These are phyloP conservation scores for Diachasma alloeum DNA, from an alignment of 1,140 invertebrate species.

Conservation along the genomic window DNA sequence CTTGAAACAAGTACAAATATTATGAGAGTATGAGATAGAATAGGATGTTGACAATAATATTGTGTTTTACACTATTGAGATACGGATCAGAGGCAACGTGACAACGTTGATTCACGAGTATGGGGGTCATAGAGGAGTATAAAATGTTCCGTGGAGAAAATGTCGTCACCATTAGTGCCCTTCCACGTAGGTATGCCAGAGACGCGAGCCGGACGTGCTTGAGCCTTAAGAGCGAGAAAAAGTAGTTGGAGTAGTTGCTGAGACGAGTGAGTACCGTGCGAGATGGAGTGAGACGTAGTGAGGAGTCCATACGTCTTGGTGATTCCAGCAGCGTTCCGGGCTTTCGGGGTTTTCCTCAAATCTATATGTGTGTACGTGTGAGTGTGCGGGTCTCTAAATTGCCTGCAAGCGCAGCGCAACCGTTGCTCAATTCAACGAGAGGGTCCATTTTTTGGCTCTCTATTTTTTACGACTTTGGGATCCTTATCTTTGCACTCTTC, in stretches of 20 bases:
- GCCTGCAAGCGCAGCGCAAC: conserved; percentile 3
- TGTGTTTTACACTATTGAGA: background rate
- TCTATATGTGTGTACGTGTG: background rate
- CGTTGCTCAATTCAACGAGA: conserved; percentile 9
- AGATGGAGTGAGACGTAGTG: background rate
- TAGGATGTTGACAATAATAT: background rate
- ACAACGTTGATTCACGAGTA: background rate
- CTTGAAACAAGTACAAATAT: background rate
- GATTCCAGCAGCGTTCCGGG: conserved; percentile 5
- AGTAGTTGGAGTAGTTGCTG: background rate
- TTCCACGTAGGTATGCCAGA: conserved; percentile 11
- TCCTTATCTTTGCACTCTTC: background rate
- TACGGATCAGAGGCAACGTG: background rate
- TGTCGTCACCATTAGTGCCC: conserved; percentile 21
- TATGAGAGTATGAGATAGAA: background rate
- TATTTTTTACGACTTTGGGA: background rate
- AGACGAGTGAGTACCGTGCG: background rate
- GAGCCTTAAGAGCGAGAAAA: background rate
- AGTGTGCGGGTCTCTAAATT: background rate
- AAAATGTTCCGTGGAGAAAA: background rate
- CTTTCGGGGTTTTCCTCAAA: background rate
- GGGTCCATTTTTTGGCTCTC: background rate
- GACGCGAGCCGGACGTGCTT: conserved; percentile 16
- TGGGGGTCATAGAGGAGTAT: background rate
- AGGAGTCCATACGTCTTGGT: conserved; percentile 1